A percentile compares a stretch with the other conserved stretches of the same genome.
Conservation (phyloP, 2,888 invertebrate species). For the Bhutanitis thaidina region DNA sequence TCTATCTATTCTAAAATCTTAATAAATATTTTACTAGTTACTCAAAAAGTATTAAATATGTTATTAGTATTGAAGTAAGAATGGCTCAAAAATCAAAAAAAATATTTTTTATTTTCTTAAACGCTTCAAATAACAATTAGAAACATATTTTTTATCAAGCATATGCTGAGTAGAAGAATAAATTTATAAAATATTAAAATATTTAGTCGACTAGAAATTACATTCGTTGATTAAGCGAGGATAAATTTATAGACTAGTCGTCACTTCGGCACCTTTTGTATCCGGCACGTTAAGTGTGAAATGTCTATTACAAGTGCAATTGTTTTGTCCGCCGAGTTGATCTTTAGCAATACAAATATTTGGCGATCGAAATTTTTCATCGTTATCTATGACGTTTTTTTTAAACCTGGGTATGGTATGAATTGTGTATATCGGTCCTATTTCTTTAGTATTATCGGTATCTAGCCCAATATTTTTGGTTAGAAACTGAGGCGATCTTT, state of each 20-base stretch:
- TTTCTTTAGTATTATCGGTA: slow-evolving; percentile 34
- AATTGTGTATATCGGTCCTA: slow-evolving; percentile 41
- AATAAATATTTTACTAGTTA: no score
- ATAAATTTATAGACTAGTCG: slow-evolving; percentile 54
- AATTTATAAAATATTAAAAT: no score
- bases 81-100: no score
- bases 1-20: no score
- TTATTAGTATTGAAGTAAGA: no score
- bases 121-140: no score
- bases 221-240: slow-evolving; percentile 34
- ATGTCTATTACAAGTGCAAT: slow-evolving; percentile 59
- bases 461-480: slow-evolving; percentile 40
- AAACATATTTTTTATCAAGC: no score
- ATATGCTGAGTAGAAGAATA: no score
- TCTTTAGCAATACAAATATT: slow-evolving; percentile 66
- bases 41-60: no score
- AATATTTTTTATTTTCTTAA: no score
- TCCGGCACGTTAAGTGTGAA: slow-evolving; percentile 22
- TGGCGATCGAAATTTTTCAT: slow-evolving; percentile 61
- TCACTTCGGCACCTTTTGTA: slow-evolving; percentile 47
- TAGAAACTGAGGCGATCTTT: slow-evolving; percentile 44
- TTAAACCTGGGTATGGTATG: slow-evolving; percentile 50
- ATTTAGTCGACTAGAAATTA: slow-evolving; percentile 53
- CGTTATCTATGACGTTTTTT: slow-evolving; percentile 37
- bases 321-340: slow-evolving; percentile 56